Evolutionary conservation across 2,113 vertebrate genomes (phyloP).

Genomic region (Amia ocellicauda): DNA sequence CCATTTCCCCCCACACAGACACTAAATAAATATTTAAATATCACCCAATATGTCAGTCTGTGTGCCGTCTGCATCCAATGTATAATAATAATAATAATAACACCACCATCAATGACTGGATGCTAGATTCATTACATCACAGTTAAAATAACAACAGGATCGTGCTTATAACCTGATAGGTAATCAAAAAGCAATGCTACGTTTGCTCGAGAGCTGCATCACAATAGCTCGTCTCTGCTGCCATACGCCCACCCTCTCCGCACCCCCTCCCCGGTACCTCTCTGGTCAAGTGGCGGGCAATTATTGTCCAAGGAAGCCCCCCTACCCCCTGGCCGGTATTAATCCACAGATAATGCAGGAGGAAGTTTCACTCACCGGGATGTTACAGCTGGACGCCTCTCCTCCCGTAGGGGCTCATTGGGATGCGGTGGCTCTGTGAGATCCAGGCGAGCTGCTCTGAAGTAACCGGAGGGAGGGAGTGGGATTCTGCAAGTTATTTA

Average conservation of each 20-base stretch:
- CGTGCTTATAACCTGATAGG: too few relatives aligned
- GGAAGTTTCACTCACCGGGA: constrained; percentile 5
- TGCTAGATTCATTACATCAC: too few relatives aligned
- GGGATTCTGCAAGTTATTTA: constrained; percentile 32
- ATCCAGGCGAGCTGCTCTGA: constrained; percentile 15
- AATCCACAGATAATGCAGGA: background rate
- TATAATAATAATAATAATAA: too few relatives aligned
- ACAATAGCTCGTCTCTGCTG: background rate
- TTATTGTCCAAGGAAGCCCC: background rate
- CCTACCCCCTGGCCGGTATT: background rate
- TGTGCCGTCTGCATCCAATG: too few relatives aligned
- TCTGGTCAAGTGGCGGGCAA: background rate
- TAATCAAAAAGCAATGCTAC: too few relatives aligned
- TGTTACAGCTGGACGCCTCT: background rate
- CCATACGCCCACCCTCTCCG: background rate
- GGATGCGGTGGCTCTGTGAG: constrained; percentile 18
- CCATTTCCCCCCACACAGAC: too few relatives aligned
- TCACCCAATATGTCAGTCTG: too few relatives aligned
- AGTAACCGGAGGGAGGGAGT: constrained; percentile 18
- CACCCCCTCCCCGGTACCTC: background rate
- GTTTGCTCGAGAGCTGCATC: constrained; percentile 10
- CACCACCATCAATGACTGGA: too few relatives aligned
- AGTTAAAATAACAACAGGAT: too few relatives aligned
- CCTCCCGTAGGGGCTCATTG: constrained; percentile 2
- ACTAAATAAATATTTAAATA: too few relatives aligned